Conservation (phyloP, 92 coral and sea anemone species). For the Meandrina meandrites region DNA sequence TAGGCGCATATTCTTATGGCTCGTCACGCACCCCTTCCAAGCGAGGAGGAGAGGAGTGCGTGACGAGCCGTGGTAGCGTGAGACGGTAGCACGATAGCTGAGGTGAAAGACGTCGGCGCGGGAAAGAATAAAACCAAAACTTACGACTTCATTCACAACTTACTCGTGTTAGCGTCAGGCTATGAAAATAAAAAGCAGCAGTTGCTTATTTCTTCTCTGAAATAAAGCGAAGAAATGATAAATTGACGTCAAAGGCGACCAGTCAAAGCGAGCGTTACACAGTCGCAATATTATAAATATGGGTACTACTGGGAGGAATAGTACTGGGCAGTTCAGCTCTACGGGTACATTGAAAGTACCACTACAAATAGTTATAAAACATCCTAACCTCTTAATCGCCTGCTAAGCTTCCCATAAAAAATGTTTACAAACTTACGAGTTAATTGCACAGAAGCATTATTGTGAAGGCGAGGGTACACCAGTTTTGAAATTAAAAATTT, state of each 20-base stretch:
- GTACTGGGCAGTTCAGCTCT: neutral
- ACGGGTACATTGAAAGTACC: neutral
- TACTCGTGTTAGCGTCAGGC: neutral
- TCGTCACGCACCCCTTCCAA: too few relatives aligned
- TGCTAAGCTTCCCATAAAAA: neutral
- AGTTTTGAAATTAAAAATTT: neutral
- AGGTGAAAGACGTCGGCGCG: neutral
- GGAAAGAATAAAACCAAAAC: neutral
- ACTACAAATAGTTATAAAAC: neutral
- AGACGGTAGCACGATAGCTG: neutral
- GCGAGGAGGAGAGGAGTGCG: too few relatives aligned
- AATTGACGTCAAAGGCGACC: neutral
- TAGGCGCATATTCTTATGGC: too few relatives aligned
- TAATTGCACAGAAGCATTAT: neutral
- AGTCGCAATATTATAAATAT: neutral
- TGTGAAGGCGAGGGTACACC: neutral
- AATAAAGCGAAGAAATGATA: neutral
- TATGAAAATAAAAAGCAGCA: neutral
- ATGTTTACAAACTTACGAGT: neutral
- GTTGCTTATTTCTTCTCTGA: neutral
- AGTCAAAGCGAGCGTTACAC: neutral
- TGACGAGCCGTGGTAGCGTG: too few relatives aligned
- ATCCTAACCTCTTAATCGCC: neutral
- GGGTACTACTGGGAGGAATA: neutral
- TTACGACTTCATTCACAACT: neutral